These are phyloP conservation scores for Microtus oregoni DNA, from an alignment of 2,113 vertebrate genomes.

Conservation along the genomic window DNA sequence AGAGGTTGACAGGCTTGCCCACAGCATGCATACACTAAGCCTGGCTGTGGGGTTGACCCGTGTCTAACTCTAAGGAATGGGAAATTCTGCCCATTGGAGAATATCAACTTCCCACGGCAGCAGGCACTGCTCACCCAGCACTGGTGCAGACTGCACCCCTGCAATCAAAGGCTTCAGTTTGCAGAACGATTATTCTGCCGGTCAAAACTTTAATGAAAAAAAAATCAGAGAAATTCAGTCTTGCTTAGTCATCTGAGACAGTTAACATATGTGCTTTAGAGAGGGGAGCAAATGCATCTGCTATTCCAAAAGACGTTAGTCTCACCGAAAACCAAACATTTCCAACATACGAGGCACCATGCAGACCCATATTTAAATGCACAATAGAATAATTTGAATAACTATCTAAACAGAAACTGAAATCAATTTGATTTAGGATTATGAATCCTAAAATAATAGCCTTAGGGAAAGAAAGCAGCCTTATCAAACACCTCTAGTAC, in stretches of 20 bases:
- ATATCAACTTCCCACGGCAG: neutral
- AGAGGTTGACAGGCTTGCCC: neutral
- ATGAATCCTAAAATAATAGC: conserved; percentile 38
- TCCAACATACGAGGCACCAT: neutral
- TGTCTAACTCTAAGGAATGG: neutral
- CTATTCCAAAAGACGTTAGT: conserved; percentile 12
- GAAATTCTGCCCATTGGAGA: neutral
- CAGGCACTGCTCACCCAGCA: too few species aligned
- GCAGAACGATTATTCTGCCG: neutral
- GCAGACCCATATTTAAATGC: conserved; percentile 19
- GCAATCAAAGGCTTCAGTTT: conserved; percentile 33
- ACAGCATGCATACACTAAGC: neutral
- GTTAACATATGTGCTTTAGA: neutral
- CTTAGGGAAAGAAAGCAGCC: neutral
- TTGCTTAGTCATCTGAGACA: neutral
- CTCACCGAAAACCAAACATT: conserved; percentile 20
- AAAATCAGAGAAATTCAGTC: conserved; percentile 10
- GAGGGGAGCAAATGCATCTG: neutral
- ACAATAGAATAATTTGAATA: conserved; percentile 19
- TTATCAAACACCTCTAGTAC: neutral
- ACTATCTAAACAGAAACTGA: conserved; percentile 37
- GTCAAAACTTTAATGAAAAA: neutral
- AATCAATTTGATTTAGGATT: conserved; percentile 43
- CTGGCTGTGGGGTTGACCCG: neutral
- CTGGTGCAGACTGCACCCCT: neutral